Evolutionary conservation across 2,888 invertebrate genomes (phyloP).

Genomic region (Neoscelio sp.): DNA sequence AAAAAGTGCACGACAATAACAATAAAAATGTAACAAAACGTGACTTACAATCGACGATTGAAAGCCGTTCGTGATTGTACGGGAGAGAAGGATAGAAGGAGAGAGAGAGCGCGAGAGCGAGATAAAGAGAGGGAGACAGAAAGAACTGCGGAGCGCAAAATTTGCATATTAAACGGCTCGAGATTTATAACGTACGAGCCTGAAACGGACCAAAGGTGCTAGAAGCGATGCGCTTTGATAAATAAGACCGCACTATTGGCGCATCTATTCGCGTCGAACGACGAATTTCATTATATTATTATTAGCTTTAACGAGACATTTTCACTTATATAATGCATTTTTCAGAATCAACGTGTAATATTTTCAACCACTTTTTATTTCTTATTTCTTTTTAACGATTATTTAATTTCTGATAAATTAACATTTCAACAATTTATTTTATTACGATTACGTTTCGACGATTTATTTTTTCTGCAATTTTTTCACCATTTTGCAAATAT

Average conservation of each 20-base stretch:
- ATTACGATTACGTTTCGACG: too few species aligned
- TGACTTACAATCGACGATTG: constrained; percentile 63
- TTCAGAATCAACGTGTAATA: neutral
- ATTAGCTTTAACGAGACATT: constrained; percentile 41
- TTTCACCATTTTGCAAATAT: too few species aligned
- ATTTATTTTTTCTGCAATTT: too few species aligned
- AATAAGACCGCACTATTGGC: constrained; percentile 72
- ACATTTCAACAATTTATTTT: too few species aligned
- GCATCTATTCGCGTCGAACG: constrained; percentile 53
- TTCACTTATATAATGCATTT: constrained; percentile 22
- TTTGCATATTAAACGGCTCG: constrained; percentile 83
- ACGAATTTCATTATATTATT: constrained; percentile 51
- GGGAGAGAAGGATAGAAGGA: constrained; percentile 24
- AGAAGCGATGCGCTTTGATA: constrained; percentile 77
- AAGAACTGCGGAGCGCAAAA: constrained; percentile 72
- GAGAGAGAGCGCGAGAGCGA: constrained; percentile 32
- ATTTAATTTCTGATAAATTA: too few species aligned
- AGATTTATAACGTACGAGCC: constrained; percentile 81
- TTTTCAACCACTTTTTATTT: neutral
- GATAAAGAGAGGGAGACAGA: constrained; percentile 30
- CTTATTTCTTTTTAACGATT: too few species aligned
- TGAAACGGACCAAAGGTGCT: constrained; percentile 73
- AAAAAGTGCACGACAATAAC: constrained; percentile 56
- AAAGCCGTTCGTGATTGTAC: constrained; percentile 57
- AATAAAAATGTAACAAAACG: constrained; percentile 60